Percentiles rank a stretch among this genome's conserved stretches.
Conservation (phyloP, 1,140 invertebrate genomes). For the Sinella curviseta region DNA sequence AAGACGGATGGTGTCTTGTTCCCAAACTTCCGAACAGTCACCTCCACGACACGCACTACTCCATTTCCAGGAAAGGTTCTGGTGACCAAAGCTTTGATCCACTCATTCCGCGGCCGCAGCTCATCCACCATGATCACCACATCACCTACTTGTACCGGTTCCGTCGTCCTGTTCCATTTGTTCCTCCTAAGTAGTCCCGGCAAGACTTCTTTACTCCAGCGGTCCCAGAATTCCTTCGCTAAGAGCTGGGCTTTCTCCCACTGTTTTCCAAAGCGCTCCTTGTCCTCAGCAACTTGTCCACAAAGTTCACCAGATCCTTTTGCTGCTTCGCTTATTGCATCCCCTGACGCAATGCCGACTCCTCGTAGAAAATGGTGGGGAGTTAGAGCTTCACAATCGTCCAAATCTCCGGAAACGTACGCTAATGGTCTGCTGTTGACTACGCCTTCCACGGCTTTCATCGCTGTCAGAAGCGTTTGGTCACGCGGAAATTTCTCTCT, state of each 20-base stretch:
- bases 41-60: background rate
- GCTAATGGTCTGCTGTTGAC: constrained; percentile 39
- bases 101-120: background rate
- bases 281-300: background rate
- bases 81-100: background rate
- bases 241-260: background rate
- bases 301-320: background rate
- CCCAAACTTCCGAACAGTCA: background rate
- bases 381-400: background rate
- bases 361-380: background rate
- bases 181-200: background rate
- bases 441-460: background rate
- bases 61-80: background rate
- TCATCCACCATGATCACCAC: background rate
- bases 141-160: background rate
- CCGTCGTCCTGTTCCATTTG: background rate
- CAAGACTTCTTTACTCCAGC: background rate
- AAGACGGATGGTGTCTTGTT: background rate
- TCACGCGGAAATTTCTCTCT: background rate
- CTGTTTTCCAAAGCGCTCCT: background rate
- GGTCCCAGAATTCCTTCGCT: background rate
- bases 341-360: background rate
- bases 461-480: background rate
- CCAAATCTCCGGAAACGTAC: constrained; percentile 39
- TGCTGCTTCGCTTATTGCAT: background rate